Conservation (phyloP, 2,113 vertebrate species). For the Cynocephalus volans region DNA sequence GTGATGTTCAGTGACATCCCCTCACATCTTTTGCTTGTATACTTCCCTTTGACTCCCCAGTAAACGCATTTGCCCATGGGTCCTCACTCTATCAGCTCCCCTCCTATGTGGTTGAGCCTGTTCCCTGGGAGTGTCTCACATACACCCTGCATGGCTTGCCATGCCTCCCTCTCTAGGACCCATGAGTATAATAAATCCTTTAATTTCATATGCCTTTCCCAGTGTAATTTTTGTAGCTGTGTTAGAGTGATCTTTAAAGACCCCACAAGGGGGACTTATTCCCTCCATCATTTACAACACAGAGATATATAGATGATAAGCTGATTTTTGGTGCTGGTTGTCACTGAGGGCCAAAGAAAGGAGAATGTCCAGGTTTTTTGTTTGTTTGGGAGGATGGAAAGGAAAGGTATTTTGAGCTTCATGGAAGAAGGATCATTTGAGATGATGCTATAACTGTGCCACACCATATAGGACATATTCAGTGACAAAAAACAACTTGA, state of each 20-base stretch:
- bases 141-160: no score
- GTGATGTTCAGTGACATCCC: background rate
- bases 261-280: background rate
- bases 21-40: background rate
- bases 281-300: background rate
- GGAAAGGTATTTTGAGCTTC: constrained; percentile 27
- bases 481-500: background rate
- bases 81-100: background rate
- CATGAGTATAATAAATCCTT: background rate
- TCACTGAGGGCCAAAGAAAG: background rate
- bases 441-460: background rate
- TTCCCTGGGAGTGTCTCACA: background rate
- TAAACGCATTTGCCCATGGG: background rate
- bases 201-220: background rate
- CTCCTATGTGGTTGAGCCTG: background rate
- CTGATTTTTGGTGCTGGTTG: background rate
- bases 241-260: background rate
- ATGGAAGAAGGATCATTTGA: background rate
- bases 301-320: constrained; percentile 4
- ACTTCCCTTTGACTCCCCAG: background rate
- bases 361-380: constrained; percentile 11
- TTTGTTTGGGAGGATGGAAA: constrained; percentile 36
- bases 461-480: background rate
- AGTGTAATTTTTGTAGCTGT: background rate
- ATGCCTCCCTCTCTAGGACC: background rate